Evolutionary conservation across 2,113 vertebrate species (phyloP), one percentile per base, ranked within the genome.

Genomic region (Sciurus niger): DNA sequence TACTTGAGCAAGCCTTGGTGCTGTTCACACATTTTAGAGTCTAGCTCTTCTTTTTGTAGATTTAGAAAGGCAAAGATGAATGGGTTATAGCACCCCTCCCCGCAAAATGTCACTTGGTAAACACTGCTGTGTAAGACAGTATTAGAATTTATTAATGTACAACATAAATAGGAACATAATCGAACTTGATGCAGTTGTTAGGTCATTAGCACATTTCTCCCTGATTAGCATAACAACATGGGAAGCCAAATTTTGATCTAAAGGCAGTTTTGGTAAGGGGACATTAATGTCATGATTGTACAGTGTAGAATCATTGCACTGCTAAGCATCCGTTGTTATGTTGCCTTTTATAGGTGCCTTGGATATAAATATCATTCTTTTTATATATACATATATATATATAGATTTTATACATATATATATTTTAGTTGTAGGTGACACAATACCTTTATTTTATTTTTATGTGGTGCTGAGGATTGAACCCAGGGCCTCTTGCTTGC

Each of bases 31-130:
- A 77, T n/a, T 67, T 46, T 60, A 67, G 22, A 67, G 58, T 89
- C n/a, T 89, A 53, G 67, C 28, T 65, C 20, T 40, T 40, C 40
- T 40, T 40, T 89, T 89, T 55, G 78, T 83, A 65, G 67, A 43
- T 82, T 76, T 94, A 67, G n/a, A 94, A 89, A 77, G 58, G 22
- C 43, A 58, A 76, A 89, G 32, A 55, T 32, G 8, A 89, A 30
- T 67, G 73, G 14, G 11, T 93, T 87, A 20, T 22, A 78, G 83
- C 72, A 40, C 20, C 8, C 8, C 8, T 22, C 8, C 55, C 18
- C 55, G 18, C 0, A 92, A 53, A 77, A 43, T 43, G 28, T 37
- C 65, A 46, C 53, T 28, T 73, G 22, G 30, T 90, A 84, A 83
- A 58, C 40, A 80, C 25, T 72, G 65, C 65, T 88, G 0, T 53